These are phyloP conservation scores for Gandaritis pyraliata DNA, from an alignment of 2,888 invertebrate genomes.

Conservation along the genomic window DNA sequence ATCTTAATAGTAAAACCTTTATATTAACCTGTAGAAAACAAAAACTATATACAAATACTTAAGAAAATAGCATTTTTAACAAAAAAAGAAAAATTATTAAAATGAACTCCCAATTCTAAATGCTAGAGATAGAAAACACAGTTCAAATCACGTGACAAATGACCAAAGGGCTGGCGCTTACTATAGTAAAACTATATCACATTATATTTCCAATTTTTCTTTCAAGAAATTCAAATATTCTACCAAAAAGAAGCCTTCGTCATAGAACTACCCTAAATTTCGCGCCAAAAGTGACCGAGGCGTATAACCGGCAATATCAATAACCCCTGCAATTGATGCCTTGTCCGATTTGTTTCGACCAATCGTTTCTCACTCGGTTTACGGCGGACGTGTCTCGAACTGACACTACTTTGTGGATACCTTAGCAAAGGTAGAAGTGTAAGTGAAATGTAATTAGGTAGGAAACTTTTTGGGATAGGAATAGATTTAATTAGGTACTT, in stretches of 20 bases:
- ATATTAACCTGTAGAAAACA: no score
- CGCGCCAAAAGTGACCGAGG: conserved; percentile 30
- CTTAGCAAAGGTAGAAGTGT: conserved; percentile 15
- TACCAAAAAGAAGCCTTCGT: neutral
- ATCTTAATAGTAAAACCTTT: no score
- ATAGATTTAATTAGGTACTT: neutral
- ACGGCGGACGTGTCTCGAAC: conserved; percentile 64
- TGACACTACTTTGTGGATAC: conserved; percentile 52
- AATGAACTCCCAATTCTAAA: no score
- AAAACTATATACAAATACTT: no score
- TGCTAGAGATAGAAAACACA: no score
- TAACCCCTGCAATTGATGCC: conserved; percentile 80
- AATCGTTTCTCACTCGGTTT: conserved; percentile 75
- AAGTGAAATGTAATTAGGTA: conserved; percentile 18
- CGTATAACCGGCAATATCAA: conserved; percentile 71
- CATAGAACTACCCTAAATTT: conserved; percentile 16
- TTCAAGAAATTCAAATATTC: neutral
- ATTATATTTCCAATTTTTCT: neutral
- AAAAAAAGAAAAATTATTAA: no score
- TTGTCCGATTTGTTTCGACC: conserved; percentile 76
- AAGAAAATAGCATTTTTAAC: no score
- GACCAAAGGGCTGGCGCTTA: no score
- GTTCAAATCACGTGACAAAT: no score
- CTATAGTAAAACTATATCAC: no score
- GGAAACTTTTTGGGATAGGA: neutral